Evolutionary conservation across 1,140 invertebrate species (phyloP), one percentile per base, ranked within the genome.

Genomic region (Thaumetopoea pityocampa): DNA sequence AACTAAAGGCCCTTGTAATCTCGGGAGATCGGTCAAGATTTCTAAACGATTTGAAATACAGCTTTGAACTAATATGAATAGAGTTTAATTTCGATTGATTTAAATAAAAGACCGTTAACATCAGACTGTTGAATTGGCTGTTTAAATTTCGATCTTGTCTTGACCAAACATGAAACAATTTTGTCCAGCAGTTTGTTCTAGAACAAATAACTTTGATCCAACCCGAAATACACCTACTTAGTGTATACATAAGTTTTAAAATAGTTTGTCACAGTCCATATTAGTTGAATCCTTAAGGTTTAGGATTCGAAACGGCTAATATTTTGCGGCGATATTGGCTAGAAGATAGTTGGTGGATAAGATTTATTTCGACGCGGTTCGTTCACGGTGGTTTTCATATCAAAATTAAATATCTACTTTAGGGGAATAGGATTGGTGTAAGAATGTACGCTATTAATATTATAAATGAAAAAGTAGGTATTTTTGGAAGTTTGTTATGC

Each of bases 291-390:
- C 54, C 45, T 59, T 61, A 61, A 58, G 56, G 54, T n/a, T n/a
- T 57, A 67, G 54, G 43, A 79, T 79, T 74, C 66, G 74, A 65
- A 50, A 72, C 65, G 72, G 72, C 64, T 66, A 74, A 77, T 79
- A 79, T 77, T 79, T 76, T 57, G 67, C 69, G 70, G 69, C 72
- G 50, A 74, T 79, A 76, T 74, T 78, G 68, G 67, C 67, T 54
- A 66, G 63, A 45, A 69, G 71, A 70, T 72, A 63, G 63, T n/a
- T 50, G 47, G 50, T 32, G 60, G 64, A 70, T 72, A 74, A 70
- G 67, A 76, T 79, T 51, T 60, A 76, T n/a, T 79, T 61, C 49
- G 12, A 28, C 33, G 48, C 28, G 51, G 41, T n/a, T n/a, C n/a
- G 51, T 69, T 79, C 74, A 74, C 61, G 61, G 49, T 26, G 64